These are phyloP conservation scores for Rhamphomyia laevipes DNA, from an alignment of 2,888 invertebrate genomes.

Conservation along the genomic window DNA sequence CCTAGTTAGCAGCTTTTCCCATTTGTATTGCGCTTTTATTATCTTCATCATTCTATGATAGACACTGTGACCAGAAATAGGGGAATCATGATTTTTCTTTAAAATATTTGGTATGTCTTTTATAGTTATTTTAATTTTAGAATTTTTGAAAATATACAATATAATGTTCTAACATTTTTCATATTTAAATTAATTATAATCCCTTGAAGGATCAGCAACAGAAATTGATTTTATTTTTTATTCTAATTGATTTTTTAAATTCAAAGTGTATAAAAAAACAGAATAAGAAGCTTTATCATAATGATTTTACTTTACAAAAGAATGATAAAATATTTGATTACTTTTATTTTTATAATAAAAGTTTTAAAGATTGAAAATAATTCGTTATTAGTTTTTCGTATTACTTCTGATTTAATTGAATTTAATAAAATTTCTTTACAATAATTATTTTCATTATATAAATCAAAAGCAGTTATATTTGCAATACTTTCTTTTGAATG, in stretches of 20 bases:
- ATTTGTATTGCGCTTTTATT: too few species aligned
- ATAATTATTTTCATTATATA: neutral
- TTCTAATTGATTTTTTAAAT: conserved; percentile 2
- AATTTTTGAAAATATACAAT: conserved; percentile 1
- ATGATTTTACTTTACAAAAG: conserved; percentile 8
- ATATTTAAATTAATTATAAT: conserved; percentile 5
- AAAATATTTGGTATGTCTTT: too few species aligned
- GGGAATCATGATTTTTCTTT: conserved; percentile 11
- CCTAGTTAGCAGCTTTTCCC: too few species aligned
- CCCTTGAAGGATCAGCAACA: conserved; percentile 2
- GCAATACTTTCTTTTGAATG: neutral
- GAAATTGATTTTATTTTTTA: conserved; percentile 2
- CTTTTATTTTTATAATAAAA: neutral
- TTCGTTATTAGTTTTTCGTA: conserved; percentile 2
- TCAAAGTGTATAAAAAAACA: conserved; percentile 6
- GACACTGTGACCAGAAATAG: too few species aligned
- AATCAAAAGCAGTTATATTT: conserved; percentile 2
- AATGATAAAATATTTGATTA: conserved; percentile 7
- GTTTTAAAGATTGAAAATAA: conserved; percentile 8
- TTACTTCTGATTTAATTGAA: conserved; percentile 1
- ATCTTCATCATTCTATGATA: too few species aligned
- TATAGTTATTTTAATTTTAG: conserved; percentile 4
- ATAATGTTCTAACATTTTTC: conserved; percentile 6
- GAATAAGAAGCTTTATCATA: conserved; percentile 3
- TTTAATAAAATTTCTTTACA: too few species aligned